Evolutionary conservation across 2,888 invertebrate genomes (phyloP), one percentile per base, ranked within the genome.

Genomic region (Yponomeuta sedellus): DNA sequence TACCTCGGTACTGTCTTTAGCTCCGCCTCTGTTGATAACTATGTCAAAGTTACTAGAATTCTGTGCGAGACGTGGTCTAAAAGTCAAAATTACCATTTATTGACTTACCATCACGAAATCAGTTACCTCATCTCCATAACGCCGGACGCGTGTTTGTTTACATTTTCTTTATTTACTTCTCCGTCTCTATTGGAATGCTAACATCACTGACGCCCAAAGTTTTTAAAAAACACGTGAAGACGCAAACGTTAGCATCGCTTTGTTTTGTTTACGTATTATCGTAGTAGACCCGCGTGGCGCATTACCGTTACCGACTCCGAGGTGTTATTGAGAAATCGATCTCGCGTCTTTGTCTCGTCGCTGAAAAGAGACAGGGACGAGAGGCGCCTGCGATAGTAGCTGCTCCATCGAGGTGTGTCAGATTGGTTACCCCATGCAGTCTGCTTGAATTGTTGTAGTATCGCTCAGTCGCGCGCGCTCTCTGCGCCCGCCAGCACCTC

Each of bases 201-300:
- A 20, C 58, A 58, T 11, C 59, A 12, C 44, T 1, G 59, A 34
- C 63, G 63, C 44, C 12, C 63, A 20, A 39, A 22, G 12, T 44
- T 40, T 39, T 2, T 22, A 22, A 61, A 44, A 12, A 40, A 63
- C 63, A 44, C 63, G 63, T 63, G 63, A 20, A 56, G 57, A n/a
- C 28, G 52, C 58, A 64, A 65, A 66, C 64, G 66, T 22, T 52
- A 39, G 34, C 44, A 8, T 8, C 39, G 61, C 67, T 67, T 61
- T 83, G 85, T 87, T 89, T 89, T 89, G 85, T 89, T 89, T 89
- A 89, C 86, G 77, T 84, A 83, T 79, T 65, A 20, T 22, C 77
- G 84, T 88, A 86, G 85, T 87, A 87, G 75, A 81, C 77, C 77
- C 81, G 81, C 82, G 86, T 83, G 86, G 83, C 83, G 78, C 11